phyloP scores from a whole-genome alignment of 2,888 invertebrate species.

The Tenthredo scrophulariae region DNA sequence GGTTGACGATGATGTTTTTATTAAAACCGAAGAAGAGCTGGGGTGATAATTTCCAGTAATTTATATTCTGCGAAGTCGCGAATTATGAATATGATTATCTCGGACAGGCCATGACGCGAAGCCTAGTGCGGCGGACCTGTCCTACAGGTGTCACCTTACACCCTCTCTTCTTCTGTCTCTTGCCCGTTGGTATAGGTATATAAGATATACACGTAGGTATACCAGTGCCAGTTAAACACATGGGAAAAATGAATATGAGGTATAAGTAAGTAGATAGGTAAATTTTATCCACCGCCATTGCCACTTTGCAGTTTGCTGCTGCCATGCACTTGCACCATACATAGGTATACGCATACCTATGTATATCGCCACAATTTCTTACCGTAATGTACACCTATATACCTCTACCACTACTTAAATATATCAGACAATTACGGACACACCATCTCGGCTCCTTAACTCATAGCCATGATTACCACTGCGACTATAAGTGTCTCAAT shows the following conservation, averaged over 20 bases:
- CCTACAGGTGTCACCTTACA: conserved; percentile 75
- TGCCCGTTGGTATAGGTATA: not conserved
- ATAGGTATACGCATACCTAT: no score
- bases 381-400: not conserved
- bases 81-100: conserved; percentile 76
- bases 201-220: not conserved
- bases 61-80: conserved; percentile 72
- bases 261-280: not conserved
- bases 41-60: conserved; percentile 32
- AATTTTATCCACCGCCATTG: not conserved
- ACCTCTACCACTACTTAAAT: not conserved
- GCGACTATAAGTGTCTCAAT: not conserved
- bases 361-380: not conserved
- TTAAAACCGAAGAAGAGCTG: not conserved
- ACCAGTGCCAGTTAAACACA: not conserved
- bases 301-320: not conserved
- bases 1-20: conserved; percentile 1
- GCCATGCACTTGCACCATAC: not conserved
- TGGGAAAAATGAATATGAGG: not conserved
- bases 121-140: conserved; percentile 67
- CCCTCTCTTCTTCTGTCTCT: conserved; percentile 62
- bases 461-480: not conserved
- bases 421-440: not conserved
- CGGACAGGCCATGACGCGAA: conserved; percentile 71
- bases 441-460: not conserved